A percentile compares a stretch with the other conserved stretches of the same genome.
Evolutionary conservation across 2,113 vertebrate species (phyloP).

Genomic region (Phainopepla nitens): DNA sequence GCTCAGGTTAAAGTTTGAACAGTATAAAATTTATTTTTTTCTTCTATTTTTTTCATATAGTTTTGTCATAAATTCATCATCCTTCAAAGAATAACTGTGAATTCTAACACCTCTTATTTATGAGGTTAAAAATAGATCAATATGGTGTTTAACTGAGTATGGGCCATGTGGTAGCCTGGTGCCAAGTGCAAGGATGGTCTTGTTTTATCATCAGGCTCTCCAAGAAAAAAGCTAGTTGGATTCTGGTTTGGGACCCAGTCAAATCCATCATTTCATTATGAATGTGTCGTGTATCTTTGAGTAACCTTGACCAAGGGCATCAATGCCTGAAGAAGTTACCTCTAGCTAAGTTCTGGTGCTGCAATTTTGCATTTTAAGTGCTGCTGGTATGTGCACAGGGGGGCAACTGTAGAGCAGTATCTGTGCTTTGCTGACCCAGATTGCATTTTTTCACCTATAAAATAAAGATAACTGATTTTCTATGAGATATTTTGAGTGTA

Average conservation of each 20-base stretch:
- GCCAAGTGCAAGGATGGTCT: background rate
- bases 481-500: background rate
- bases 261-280: slow-evolving; percentile 25
- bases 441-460: background rate
- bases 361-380: background rate
- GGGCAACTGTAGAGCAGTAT: background rate
- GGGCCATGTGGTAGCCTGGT: background rate
- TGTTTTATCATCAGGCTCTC: background rate
- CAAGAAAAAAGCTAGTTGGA: background rate
- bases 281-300: background rate
- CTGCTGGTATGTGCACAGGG: accelerated
- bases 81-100: background rate
- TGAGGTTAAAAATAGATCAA: slow-evolving; percentile 5
- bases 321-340: background rate
- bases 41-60: background rate
- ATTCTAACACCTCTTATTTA: background rate
- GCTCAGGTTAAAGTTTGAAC: background rate
- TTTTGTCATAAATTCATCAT: background rate
- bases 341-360: background rate
- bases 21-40: background rate
- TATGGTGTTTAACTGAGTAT: background rate
- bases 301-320: background rate
- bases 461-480: background rate
- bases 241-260: background rate
- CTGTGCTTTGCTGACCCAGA: background rate